Base-by-base conservation (phyloP, 2,113 vertebrate genomes). In the Gymnobelideus leadbeateri region DNA sequence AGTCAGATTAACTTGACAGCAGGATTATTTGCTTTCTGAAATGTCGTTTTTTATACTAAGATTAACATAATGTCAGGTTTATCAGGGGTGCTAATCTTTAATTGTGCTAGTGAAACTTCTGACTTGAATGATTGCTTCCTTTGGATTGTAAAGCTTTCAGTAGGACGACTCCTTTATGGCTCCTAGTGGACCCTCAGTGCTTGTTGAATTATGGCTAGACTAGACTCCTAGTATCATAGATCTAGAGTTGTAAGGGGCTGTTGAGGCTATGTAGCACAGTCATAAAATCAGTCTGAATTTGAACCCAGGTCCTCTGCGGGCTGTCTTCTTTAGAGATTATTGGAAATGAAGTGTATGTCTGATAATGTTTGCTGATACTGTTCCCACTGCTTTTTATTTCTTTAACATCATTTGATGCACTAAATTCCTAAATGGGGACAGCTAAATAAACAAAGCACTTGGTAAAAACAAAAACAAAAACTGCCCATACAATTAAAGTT, bases 401-500 rank as follows among this genome's bases (percentile, higher is more conserved):
- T 94, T 55, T 54, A 95, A n/a, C 14, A 92, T 47, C 52, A 92
- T 91, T 94, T 93, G 89, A 68, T 90, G 90, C 94, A 52, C 90
- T 94, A 93, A 90, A 96, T 97, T 23, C 95, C 43, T 89, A 84
- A 84, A 84, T 21, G n/a, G 47, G 7, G 90, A 53, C 92, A 95
- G 51, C 91, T 97, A 94, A 94, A 93, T 94, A 93, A 95, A 90
- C 47, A 95, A 47, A 50, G n/a, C 31, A 89, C 16, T 92, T 92
- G 53, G 94, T 94, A 51, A 51, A 43, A 95, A 91, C 96, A 49
- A 93, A 49, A 49, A 49, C 47, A 49, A 49, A 49, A 49, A 92
- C 52, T 92, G 28, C 92, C 46, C 92, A 43, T 84, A 43, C 5
- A 37, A 50, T 89, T 94, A 89, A 5, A 90, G 94, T 91, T 68